phyloP scores from a whole-genome alignment of 1,140 invertebrate species.

The Musca vetustissima region DNA sequence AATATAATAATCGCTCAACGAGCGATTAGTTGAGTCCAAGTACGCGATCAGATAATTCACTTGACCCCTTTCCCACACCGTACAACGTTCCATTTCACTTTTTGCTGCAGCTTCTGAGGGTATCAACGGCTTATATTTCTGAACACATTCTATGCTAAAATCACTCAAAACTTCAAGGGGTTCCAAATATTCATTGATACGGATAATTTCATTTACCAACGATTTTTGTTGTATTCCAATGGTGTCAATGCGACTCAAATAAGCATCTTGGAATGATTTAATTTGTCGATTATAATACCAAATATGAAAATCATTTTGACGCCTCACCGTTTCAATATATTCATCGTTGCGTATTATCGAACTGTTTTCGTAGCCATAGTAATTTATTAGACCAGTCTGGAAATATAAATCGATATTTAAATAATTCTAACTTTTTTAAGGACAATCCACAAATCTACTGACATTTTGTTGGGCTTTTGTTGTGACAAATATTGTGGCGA shows the following conservation, averaged over 20 bases:
- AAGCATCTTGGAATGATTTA: neutral
- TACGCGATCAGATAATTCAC: neutral
- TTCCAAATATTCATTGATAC: constrained; percentile 6
- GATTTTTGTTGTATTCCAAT: neutral
- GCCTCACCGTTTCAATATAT: constrained; percentile 1
- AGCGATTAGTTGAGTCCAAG: neutral
- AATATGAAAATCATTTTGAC: constrained; percentile 5
- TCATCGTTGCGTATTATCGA: constrained; percentile 9
- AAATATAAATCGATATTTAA: no score
- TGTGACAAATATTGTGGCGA: no score
- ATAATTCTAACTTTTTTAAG: no score
- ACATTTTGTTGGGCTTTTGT: no score
- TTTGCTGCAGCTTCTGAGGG: neutral
- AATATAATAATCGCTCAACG: neutral
- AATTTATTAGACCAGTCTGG: no score
- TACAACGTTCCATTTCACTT: constrained; percentile 1
- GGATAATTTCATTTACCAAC: neutral
- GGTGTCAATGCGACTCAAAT: neutral
- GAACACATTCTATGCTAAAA: constrained; percentile 17
- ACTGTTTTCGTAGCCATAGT: no score
- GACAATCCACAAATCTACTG: no score
- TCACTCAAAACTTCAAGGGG: constrained; percentile 20
- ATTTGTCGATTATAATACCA: constrained; percentile 15
- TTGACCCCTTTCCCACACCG: neutral
- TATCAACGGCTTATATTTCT: neutral